Base-by-base conservation (phyloP, 2,888 invertebrate species). In the Balanococcus diminutus region DNA sequence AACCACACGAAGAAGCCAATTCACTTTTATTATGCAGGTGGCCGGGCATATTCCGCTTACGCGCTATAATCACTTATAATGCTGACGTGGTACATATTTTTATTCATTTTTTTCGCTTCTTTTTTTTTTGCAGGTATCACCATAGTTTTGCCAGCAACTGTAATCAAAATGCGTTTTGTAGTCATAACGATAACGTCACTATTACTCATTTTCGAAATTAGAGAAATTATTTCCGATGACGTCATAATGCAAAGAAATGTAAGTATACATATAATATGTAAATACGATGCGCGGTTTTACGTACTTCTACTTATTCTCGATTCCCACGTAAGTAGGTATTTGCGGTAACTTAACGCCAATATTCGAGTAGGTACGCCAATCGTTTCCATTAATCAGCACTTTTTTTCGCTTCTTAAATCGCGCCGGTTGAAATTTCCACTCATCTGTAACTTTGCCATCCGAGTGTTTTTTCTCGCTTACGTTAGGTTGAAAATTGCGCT, bases 191-290 rank as follows among this genome's bases (percentile, higher is more conserved):
- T 85, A 46, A 42, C 75, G 22, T 75, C 85, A n/a, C 22, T 85
- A 28, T 42, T 85, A 42, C 39, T 85, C 11, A 79, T 79, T 67
- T 46, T 85, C 22, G 79, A 85, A 85, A 75, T 85, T 19, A 39
- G 51, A 85, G 75, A 85, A 85, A 79, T 85, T 28, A 39, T 84
- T 51, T 87, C 88, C n/a, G 89, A 89, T 85, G 89, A 89, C 82
- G 88, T 89, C 85, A 88, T 89, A 86, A 87, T 89, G 84, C 89
- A 89, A 87, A 89, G 89, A 87, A 88, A 89, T 87, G 89, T 89
- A 87, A 88, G 88, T 86, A 39, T 22, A 87, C 88, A 88, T 86
- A 39, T 22, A 8, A 9, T 28, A 51, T 84, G 28, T n/a, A 42
- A 31, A 75, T 56, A 61, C 22, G 86, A 32, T 51, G 31, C 5